Conservation (phyloP, 2,797 vertebrate genomes). For the Pseudomugil tenellus region DNA sequence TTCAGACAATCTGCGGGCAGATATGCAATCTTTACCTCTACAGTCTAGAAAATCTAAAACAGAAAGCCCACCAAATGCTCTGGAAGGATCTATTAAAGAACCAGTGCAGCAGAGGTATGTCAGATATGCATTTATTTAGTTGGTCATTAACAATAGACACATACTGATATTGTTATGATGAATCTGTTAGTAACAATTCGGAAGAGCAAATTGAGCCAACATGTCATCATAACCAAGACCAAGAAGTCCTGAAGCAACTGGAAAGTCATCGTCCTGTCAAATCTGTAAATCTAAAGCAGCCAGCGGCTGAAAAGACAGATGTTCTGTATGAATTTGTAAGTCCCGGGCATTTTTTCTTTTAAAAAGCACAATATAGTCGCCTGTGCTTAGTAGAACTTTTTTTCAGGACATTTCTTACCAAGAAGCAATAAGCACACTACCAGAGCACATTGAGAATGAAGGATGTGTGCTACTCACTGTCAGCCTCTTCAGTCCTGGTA, state of each 20-base stretch:
- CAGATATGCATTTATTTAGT: not conserved
- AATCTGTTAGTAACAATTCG: constrained; percentile 44
- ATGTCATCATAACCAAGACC: constrained; percentile 27
- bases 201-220: constrained; percentile 57
- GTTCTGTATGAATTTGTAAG: constrained; percentile 77
- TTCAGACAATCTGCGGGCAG: constrained; percentile 4
- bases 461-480: constrained; percentile 72
- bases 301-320: constrained; percentile 73
- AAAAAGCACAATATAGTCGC: not conserved
- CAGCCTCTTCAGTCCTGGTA: constrained; percentile 72
- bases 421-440: constrained; percentile 62
- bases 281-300: constrained; percentile 72
- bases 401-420: constrained; percentile 78
- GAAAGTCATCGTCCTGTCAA: constrained; percentile 64
- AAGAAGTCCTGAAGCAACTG: constrained; percentile 67
- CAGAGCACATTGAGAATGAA: constrained; percentile 30
- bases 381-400: constrained; percentile 20
- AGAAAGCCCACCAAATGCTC: constrained; percentile 18
- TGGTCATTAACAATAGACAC: constrained; percentile 4
- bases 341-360: not conserved
- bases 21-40: constrained; percentile 5
- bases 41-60: constrained; percentile 5
- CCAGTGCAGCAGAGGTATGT: constrained; percentile 41
- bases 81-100: constrained; percentile 22
- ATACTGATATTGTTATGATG: constrained; percentile 10